Percentiles rank a stretch among this genome's conserved stretches.
These are phyloP conservation scores for Pollenia labialis DNA, from an alignment of 2,888 invertebrate species.

Conservation along the genomic window DNA sequence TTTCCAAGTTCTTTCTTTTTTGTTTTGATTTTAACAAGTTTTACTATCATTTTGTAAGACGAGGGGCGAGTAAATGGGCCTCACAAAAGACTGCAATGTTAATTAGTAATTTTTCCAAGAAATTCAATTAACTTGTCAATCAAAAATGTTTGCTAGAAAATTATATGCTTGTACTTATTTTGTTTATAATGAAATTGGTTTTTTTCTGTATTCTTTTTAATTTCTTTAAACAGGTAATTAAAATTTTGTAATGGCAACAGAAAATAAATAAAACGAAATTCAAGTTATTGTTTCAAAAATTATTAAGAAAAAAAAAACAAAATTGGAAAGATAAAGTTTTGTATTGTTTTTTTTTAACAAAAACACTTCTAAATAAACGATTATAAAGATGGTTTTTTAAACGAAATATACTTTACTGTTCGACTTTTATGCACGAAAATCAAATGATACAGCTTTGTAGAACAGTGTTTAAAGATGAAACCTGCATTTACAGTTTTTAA, in stretches of 20 bases:
- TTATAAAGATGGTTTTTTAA: no score
- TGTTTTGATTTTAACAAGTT: conserved; percentile 22
- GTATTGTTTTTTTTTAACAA: no score
- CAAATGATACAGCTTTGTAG: no score
- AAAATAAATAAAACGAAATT: no score
- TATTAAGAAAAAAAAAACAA: no score
- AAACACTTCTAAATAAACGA: no score
- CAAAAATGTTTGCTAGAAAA: conserved; percentile 69
- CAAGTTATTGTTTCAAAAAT: no score
- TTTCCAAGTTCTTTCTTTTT: not conserved
- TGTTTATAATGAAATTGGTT: conserved; percentile 31
- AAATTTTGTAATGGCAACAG: not conserved
- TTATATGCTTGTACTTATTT: conserved; percentile 33
- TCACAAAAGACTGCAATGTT: conserved; percentile 64
- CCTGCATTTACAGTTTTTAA: no score
- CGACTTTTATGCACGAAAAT: no score
- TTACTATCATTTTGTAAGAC: conserved; percentile 26
- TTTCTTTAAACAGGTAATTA: conserved; percentile 44
- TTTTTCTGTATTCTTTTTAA: conserved; percentile 15
- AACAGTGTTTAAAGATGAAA: no score
- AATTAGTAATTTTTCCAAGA: conserved; percentile 75
- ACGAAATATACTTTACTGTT: no score
- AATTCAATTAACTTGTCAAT: conserved; percentile 82
- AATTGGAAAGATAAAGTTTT: no score
- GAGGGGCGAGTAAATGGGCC: conserved; percentile 13